These are phyloP conservation scores for Diprion similis DNA, from an alignment of 1,140 invertebrate species.

Conservation along the genomic window DNA sequence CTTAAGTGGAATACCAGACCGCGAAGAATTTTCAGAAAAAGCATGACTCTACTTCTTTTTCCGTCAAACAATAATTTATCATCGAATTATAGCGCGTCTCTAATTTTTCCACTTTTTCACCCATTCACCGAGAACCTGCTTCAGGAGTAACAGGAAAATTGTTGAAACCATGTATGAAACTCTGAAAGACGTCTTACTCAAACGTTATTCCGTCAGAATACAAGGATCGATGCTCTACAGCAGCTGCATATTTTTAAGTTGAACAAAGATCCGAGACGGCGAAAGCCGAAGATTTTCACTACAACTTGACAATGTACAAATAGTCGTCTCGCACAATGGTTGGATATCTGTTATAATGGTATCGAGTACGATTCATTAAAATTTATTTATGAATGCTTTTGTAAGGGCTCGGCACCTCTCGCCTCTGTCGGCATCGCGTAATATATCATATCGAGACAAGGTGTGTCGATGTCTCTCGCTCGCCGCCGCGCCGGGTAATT, in stretches of 20 bases:
- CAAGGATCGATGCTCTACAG: no score
- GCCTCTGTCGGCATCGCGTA: conserved; percentile 23
- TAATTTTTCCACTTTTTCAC: conserved; percentile 3
- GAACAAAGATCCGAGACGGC: no score
- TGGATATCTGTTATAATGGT: background rate
- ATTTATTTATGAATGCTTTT: conserved; percentile 52
- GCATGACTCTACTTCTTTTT: background rate
- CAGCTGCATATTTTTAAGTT: no score
- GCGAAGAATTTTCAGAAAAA: conserved; percentile 6
- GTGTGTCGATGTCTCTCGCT: conserved; percentile 39
- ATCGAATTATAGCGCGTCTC: conserved; percentile 5
- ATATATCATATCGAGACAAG: conserved; percentile 35
- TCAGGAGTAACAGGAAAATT: background rate
- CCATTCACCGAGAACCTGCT: background rate
- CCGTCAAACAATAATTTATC: conserved; percentile 2
- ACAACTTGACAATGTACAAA: no score
- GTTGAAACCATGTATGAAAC: conserved; percentile 1
- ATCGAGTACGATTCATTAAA: conserved; percentile 44
- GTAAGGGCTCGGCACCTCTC: conserved; percentile 43
- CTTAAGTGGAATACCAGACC: conserved; percentile 28
- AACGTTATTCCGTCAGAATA: background rate
- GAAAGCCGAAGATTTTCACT: no score
- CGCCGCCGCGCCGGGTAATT: conserved; percentile 36
- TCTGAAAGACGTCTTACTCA: background rate
- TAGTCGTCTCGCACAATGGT: conserved; percentile 8